Conservation (phyloP, 2,888 invertebrate species). For the Stenoptilia bipunctidactyla region DNA sequence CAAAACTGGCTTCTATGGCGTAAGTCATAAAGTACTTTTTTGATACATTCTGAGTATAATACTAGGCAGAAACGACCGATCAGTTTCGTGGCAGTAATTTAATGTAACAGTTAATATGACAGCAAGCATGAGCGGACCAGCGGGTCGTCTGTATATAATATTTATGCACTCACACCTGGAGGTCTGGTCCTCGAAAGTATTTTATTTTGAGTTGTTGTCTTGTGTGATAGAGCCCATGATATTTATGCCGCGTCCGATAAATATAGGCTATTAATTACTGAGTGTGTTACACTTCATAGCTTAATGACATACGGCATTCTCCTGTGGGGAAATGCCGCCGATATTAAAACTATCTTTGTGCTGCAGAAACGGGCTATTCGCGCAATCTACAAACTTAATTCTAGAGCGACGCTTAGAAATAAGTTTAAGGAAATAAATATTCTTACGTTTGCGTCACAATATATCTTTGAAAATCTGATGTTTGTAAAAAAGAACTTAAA, state of each 20-base stretch:
- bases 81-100: constrained; percentile 63
- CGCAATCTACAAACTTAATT: too few species aligned
- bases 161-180: constrained; percentile 70
- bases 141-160: constrained; percentile 63
- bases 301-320: too few species aligned
- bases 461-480: too few species aligned
- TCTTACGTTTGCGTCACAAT: too few species aligned
- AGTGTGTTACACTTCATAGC: constrained; percentile 60
- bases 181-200: constrained; percentile 48
- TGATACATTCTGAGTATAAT: constrained; percentile 22
- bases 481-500: too few species aligned
- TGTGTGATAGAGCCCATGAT: constrained; percentile 50
- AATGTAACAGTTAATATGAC: constrained; percentile 72
- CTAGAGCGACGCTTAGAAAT: too few species aligned
- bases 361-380: too few species aligned
- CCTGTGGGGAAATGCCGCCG: too few species aligned
- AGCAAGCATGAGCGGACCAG: constrained; percentile 66
- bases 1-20: neutral
- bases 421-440: too few species aligned
- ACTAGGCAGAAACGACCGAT: constrained; percentile 51
- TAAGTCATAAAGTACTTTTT: constrained; percentile 18
- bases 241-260: constrained; percentile 58
- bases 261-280: constrained; percentile 63
- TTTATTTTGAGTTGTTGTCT: constrained; percentile 58
- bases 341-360: too few species aligned